phyloP scores from a whole-genome alignment of 2,888 invertebrate genomes.

The Drymonia ruficornis region DNA sequence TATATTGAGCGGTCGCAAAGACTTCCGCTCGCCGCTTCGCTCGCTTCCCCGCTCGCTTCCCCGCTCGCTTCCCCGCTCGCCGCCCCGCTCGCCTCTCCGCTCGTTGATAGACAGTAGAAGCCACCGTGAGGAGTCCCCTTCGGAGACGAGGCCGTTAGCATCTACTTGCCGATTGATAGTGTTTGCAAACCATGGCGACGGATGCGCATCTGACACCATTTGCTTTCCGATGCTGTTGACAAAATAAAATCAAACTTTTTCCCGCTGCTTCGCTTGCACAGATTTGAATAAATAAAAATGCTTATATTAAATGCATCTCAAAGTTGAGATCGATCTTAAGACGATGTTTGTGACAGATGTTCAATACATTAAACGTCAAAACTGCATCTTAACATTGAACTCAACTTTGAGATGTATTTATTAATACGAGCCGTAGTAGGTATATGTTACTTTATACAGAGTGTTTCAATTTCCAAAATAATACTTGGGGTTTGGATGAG shows the following conservation, averaged over 20 bases:
- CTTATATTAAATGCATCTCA: too few species aligned
- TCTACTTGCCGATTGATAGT: slow-evolving; percentile 52
- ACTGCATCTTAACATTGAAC: too few species aligned
- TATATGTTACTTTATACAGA: too few species aligned
- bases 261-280: neutral
- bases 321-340: too few species aligned
- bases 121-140: slow-evolving; percentile 54
- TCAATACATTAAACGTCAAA: too few species aligned
- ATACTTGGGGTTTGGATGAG: too few species aligned
- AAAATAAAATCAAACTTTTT: neutral
- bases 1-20: slow-evolving; percentile 23
- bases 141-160: slow-evolving; percentile 53
- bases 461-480: too few species aligned
- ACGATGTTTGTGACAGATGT: too few species aligned
- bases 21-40: slow-evolving; percentile 32
- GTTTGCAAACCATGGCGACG: slow-evolving; percentile 69
- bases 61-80: slow-evolving; percentile 48
- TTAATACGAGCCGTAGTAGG: too few species aligned
- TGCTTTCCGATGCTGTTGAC: slow-evolving; percentile 68
- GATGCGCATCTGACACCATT: slow-evolving; percentile 70
- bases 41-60: slow-evolving; percentile 42
- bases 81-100: slow-evolving; percentile 35
- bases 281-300: too few species aligned
- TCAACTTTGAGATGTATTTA: too few species aligned
- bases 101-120: slow-evolving; percentile 58